These are phyloP conservation scores for Danio tinwini DNA, from an alignment of 2,797 vertebrate genomes.

Conservation along the genomic window DNA sequence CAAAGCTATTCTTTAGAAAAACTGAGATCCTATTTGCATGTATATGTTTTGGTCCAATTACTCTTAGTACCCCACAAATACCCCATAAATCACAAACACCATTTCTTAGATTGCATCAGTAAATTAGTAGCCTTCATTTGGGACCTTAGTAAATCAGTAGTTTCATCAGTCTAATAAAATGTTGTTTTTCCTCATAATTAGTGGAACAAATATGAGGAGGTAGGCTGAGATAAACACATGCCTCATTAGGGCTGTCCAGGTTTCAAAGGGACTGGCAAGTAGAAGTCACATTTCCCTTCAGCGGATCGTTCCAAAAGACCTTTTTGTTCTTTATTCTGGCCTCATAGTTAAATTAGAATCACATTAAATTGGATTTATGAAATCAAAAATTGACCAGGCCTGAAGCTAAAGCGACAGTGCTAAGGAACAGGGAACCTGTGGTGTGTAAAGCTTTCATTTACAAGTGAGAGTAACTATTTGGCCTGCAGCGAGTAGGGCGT, in stretches of 20 bases:
- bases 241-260: neutral
- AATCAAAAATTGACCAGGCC: neutral
- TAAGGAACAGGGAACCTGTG: neutral
- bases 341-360: neutral
- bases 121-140: neutral
- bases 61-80: neutral
- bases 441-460: constrained; percentile 4
- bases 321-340: neutral
- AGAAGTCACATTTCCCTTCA: constrained; percentile 1
- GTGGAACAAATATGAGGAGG: neutral
- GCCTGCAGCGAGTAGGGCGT: neutral
- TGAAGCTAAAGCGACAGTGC: neutral
- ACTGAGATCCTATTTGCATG: too few species aligned
- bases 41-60: neutral
- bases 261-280: constrained; percentile 17
- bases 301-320: constrained; percentile 1
- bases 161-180: neutral
- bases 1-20: neutral
- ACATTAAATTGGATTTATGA: neutral
- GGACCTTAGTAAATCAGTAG: constrained; percentile 21
- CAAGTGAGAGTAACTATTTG: neutral
- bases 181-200: neutral
- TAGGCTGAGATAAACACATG: constrained; percentile 19
- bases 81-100: constrained; percentile 4
- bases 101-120: constrained; percentile 4